Evolutionary conservation across 2,797 vertebrate genomes (phyloP), one percentile per base, ranked within the genome.

Genomic region (Hydrocynus forskahlii): DNA sequence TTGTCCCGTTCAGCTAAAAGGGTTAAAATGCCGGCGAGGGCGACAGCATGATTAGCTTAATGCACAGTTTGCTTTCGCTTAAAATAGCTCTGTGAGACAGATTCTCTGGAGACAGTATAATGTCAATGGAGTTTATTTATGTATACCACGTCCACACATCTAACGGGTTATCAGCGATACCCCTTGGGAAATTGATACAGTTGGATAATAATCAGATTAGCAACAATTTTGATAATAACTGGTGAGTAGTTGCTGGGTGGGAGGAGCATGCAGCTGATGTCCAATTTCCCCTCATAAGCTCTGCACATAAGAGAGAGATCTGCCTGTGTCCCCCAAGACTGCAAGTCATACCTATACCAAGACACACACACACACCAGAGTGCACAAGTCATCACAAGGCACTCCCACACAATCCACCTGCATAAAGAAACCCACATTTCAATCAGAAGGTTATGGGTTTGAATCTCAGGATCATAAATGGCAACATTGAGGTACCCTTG

Each of bases 41-140:
- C 23, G 23, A 78, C 35, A 57, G 50, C 21, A 10, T 67, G 75
- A 81, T 86, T 86, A 86, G 38, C 48, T 62, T 83, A 85, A 85
- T 83, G 86, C 74, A 50, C 55, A 19, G 63, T 78, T 79, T 64
- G 68, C 38, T 29, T 48, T 72, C 60, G 69, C 74, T 82, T 84
- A 55, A 64, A 19, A 81, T 79, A 62, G 74, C 79, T 72, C 69
- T 68, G 54, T 43, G 75, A 85, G 70, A 78, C 81, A 78, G 63
- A 76, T 79, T 84, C 63, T 79, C 29, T 59, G 74, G 78, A 75
- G 69, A 70, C 68, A 29, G 66, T 62, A 75, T 76, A 79, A 83
- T 35, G 13, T 79, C 71, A 79, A 45, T 57, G 70, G 23, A 69
- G 71, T 55, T 79, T 73, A 78, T 82, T 73, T 80, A 29, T 59